Percentiles rank a stretch among this genome's conserved stretches.
phyloP scores from a whole-genome alignment of 2,888 invertebrate species.

The Cosmopolites sordidus region DNA sequence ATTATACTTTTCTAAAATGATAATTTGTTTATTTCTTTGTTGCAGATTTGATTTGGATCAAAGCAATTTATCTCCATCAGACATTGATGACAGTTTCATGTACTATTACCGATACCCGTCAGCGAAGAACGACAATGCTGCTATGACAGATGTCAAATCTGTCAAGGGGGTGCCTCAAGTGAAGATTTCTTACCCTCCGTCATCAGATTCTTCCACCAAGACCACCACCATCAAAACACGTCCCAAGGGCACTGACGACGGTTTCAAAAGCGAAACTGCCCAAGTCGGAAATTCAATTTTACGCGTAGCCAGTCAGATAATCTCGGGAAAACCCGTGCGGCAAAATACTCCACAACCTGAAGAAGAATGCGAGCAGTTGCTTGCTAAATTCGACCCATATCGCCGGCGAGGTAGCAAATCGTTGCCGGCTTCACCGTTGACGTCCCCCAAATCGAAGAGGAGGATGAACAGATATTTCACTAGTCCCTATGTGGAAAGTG shows the following conservation, averaged over 20 bases:
- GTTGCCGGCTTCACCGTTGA: conserved; percentile 64
- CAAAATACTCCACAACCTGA: conserved; percentile 20
- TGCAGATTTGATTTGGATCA: conserved; percentile 56
- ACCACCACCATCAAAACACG: conserved; percentile 9
- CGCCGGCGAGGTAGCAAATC: conserved; percentile 65
- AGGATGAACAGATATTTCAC: conserved; percentile 60
- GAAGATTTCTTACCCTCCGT: conserved; percentile 53
- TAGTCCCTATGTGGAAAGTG: conserved; percentile 48
- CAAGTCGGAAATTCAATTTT: conserved; percentile 65
- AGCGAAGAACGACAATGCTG: conserved; percentile 12
- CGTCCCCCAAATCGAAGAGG: conserved; percentile 58
- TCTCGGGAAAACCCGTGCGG: conserved; percentile 44
- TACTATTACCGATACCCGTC: conserved; percentile 53
- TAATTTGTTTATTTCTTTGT: conserved; percentile 14
- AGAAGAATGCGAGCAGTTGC: conserved; percentile 30
- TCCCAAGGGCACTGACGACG: conserved; percentile 57
- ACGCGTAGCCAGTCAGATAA: conserved; percentile 58
- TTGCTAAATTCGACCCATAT: conserved; percentile 44
- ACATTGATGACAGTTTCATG: conserved; percentile 67
- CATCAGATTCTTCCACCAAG: conserved; percentile 38
- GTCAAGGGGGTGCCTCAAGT: conserved; percentile 24
- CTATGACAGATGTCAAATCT: conserved; percentile 26
- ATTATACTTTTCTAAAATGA: too few relatives aligned
- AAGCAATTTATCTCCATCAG: conserved; percentile 64
- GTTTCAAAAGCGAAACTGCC: conserved; percentile 64